Percentiles rank a stretch among this genome's conserved stretches.
Conservation (phyloP, 2,888 invertebrate genomes). For the Habroteleia sp. region DNA sequence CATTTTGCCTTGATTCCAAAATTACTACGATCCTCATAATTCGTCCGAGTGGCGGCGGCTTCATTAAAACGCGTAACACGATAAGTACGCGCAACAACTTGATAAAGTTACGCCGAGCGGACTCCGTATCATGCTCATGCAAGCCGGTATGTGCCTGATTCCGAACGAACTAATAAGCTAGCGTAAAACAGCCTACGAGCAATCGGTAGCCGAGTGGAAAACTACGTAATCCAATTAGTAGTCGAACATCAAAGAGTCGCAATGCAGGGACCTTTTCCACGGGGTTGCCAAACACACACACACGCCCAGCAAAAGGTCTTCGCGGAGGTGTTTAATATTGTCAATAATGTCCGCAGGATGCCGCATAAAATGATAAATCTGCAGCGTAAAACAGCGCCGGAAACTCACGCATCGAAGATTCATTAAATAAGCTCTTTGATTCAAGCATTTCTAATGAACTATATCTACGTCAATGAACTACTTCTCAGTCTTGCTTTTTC, state of each 20-base stretch:
- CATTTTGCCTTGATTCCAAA: slow-evolving; percentile 21
- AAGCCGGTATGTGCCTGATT: slow-evolving; percentile 36
- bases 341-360: slow-evolving; percentile 39
- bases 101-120: slow-evolving; percentile 35
- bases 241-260: slow-evolving; percentile 59
- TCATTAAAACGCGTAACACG: slow-evolving; percentile 50
- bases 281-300: too few species aligned
- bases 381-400: too few species aligned
- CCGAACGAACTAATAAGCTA: slow-evolving; percentile 53
- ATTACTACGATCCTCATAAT: slow-evolving; percentile 38
- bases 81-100: slow-evolving; percentile 48
- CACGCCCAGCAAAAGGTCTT: slow-evolving; percentile 51
- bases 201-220: slow-evolving; percentile 61
- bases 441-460: too few species aligned
- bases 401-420: too few species aligned
- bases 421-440: too few species aligned
- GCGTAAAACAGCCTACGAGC: slow-evolving; percentile 47
- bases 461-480: too few species aligned
- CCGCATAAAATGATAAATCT: too few species aligned
- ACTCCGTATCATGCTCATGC: slow-evolving; percentile 33
- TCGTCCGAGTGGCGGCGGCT: slow-evolving; percentile 38
- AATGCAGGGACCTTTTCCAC: slow-evolving; percentile 52
- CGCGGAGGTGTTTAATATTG: slow-evolving; percentile 39
- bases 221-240: slow-evolving; percentile 64
- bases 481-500: too few species aligned